Base-by-base conservation (phyloP, 2,888 invertebrate genomes). In the Strigamia transsilvanica region DNA sequence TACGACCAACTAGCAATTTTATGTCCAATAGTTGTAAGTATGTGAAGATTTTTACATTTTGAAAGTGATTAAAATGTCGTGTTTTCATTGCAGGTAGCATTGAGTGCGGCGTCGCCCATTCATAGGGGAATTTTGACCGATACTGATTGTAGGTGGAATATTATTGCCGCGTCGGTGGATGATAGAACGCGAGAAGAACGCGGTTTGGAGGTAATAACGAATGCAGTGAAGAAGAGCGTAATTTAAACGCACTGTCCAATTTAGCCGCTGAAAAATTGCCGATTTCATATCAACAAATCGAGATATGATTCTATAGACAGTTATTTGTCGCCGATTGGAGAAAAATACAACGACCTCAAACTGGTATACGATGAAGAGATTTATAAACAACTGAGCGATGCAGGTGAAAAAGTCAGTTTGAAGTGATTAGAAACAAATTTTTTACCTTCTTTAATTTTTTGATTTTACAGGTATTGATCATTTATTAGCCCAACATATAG, bases 291-390 rank as follows among this genome's bases (percentile, higher is more conserved):
- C 85, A 87, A 88, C 78, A 99, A 99, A 89, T 98, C 98, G 0
- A 91, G 99, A 83, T 99, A 99, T 88, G 99, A 98, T 89, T 97
- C 98, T 12, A 97, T 99, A 81, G 98, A 98, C 88, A 97, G 96
- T 27, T 99, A 99, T 89, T 91, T 99, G 56, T 97, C 98, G 81
- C 93, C 94, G 13, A 92, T 94, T 86, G 94, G 96, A 82, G 94
- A 93, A 86, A 92, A 92, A 86, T 99, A 95, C 90, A 99, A 99
- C 88, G 99, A 99, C 89, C 94, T 99, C 85, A 93, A 94, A 82
- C 89, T 99, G 84, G 92, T 94, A 80, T 95, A 95, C 88, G 97
- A 99, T 87, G 89, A 93, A 86, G 91, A 91, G 32, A 92, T 97
- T 85, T 98, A 95, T 88, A 90, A 93, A 84, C 92, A 94, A 85